phyloP scores from a whole-genome alignment of 1,140 invertebrate species.

The Branchinecta lindahli region DNA sequence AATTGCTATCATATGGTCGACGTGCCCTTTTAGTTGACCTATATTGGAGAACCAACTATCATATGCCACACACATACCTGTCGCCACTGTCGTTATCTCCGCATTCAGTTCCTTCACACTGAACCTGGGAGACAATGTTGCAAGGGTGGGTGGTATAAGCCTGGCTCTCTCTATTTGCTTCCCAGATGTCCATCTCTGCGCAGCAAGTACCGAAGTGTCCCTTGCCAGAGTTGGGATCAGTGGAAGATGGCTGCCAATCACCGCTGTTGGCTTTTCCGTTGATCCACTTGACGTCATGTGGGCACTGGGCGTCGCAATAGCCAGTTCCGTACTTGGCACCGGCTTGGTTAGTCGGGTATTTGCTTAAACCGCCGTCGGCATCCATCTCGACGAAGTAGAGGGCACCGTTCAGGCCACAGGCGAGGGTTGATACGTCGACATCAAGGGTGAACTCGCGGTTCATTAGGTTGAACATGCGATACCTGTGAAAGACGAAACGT shows the following conservation, averaged over 20 bases:
- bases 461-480: constrained; percentile 24
- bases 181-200: constrained; percentile 24
- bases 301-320: constrained; percentile 25
- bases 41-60: too few relatives aligned
- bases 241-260: constrained; percentile 21
- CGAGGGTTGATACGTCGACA: constrained; percentile 21
- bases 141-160: constrained; percentile 23
- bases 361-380: constrained; percentile 22
- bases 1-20: too few relatives aligned
- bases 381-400: constrained; percentile 25
- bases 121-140: constrained; percentile 17
- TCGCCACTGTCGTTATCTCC: constrained; percentile 21
- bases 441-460: constrained; percentile 24
- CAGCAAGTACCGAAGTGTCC: constrained; percentile 24
- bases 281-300: constrained; percentile 24
- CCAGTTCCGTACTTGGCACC: constrained; percentile 24
- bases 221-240: constrained; percentile 22
- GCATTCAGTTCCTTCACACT: constrained; percentile 22
- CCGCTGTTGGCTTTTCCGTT: constrained; percentile 22
- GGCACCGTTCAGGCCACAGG: constrained; percentile 24
- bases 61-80: too few relatives aligned
- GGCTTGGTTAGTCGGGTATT: constrained; percentile 22
- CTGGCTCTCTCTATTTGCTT: constrained; percentile 22
- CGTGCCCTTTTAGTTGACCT: too few relatives aligned
- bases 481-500: constrained; percentile 6